Conservation (phyloP, 2,113 vertebrate genomes). For the Dipodomys stephensi region DNA sequence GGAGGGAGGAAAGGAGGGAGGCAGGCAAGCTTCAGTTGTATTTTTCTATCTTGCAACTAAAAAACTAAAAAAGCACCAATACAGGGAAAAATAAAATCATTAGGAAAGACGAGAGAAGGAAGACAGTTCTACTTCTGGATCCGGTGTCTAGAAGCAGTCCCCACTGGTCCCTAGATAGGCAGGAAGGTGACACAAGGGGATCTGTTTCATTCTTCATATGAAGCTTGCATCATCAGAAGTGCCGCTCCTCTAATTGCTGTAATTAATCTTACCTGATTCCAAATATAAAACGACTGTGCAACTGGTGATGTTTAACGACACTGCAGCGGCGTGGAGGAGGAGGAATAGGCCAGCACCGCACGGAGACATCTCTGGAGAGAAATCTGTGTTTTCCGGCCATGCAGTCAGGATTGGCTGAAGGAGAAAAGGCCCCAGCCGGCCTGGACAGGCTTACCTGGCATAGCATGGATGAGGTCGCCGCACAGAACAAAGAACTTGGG, state of each 20-base stretch:
- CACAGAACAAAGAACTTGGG: constrained; percentile 96
- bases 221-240: constrained; percentile 39
- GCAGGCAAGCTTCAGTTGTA: background rate
- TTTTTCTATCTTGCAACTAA: constrained; percentile 4
- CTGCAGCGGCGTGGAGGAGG: background rate
- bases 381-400: background rate
- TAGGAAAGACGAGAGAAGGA: background rate
- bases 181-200: background rate
- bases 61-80: constrained; percentile 1
- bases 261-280: constrained; percentile 53
- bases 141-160: background rate
- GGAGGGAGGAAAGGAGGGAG: too few species aligned
- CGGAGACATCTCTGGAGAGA: background rate
- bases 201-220: constrained; percentile 36
- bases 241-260: constrained; percentile 56
- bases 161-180: background rate
- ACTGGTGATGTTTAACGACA: constrained; percentile 21
- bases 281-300: constrained; percentile 39
- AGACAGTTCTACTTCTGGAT: background rate
- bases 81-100: background rate
- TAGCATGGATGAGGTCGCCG: constrained; percentile 95
- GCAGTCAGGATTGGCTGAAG: background rate
- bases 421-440: background rate
- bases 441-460: constrained; percentile 91
- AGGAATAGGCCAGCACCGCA: background rate